Percentiles rank a stretch among this genome's conserved stretches.
Evolutionary conservation across 2,797 vertebrate genomes (phyloP).

Genomic region (Chelon labrosus): DNA sequence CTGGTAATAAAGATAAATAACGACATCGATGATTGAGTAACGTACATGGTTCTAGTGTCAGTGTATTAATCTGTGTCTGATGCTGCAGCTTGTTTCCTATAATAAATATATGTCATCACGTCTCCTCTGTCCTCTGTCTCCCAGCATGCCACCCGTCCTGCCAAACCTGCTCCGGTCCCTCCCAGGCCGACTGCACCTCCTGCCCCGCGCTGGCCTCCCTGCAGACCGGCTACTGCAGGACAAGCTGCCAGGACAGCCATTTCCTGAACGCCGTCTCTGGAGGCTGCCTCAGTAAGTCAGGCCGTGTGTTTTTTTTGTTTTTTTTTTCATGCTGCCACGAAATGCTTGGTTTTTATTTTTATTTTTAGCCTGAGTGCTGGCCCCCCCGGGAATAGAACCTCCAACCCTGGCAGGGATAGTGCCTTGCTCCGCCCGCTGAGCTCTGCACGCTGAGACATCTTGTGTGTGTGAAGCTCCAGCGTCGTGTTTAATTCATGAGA

Average conservation of each 20-base stretch:
- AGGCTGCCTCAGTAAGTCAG: conserved; percentile 89
- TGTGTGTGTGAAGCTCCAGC: conserved; percentile 13
- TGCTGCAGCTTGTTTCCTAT: no score
- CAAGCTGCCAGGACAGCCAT: conserved; percentile 87
- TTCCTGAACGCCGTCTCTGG: conserved; percentile 86
- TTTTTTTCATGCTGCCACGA: not conserved
- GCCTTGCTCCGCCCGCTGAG: not conserved
- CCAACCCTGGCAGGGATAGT: conserved; percentile 9
- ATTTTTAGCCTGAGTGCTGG: conserved; percentile 10
- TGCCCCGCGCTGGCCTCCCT: conserved; percentile 85
- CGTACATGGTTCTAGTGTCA: no score
- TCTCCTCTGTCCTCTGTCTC: not conserved
- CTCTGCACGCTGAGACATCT: not conserved
- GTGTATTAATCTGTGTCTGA: no score
- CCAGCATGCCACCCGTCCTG: conserved; percentile 94
- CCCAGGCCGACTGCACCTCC: conserved; percentile 87
- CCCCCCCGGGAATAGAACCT: conserved; percentile 28
- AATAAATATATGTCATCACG: not conserved
- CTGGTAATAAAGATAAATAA: no score
- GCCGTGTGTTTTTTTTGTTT: not conserved
- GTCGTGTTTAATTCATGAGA: conserved; percentile 39
- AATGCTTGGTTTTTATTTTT: conserved; percentile 11
- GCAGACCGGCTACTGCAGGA: conserved; percentile 85
- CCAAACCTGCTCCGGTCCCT: conserved; percentile 86
- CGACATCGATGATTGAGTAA: no score